phyloP scores from a whole-genome alignment of 1,140 invertebrate genomes.

The Zaprionus capensis region DNA sequence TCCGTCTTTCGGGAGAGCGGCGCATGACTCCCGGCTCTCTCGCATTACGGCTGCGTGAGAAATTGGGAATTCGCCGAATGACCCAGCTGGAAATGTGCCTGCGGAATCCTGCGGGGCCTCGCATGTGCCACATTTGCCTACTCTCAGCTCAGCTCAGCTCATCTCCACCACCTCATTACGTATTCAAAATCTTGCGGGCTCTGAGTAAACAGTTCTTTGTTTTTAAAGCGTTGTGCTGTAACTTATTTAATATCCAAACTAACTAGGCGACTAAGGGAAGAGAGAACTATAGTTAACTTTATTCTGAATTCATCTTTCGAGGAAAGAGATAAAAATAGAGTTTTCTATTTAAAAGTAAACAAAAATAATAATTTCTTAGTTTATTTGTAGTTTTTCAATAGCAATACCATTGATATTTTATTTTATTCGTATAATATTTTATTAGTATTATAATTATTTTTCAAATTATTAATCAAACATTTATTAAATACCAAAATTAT shows the following conservation, averaged over 20 bases:
- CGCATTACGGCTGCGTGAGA: constrained; percentile 1
- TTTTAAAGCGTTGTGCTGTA: too few species aligned
- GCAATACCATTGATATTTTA: not conserved
- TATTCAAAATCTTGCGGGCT: constrained; percentile 2
- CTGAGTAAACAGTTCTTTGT: not conserved
- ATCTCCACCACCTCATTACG: not conserved
- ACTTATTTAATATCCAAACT: not conserved
- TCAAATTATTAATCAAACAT: not conserved
- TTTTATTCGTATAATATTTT: not conserved
- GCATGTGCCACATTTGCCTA: constrained; percentile 1
- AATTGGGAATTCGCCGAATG: constrained; percentile 7
- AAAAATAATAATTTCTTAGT: too few species aligned
- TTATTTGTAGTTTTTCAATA: too few species aligned
- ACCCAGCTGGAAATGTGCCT: constrained; percentile 3
- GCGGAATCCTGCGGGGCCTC: not conserved
- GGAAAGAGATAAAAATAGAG: not conserved
- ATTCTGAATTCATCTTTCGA: not conserved
- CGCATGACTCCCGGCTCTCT: not conserved
- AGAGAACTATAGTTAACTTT: not conserved
- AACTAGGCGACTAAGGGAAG: not conserved
- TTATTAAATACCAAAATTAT: not conserved
- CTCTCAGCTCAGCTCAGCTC: not conserved
- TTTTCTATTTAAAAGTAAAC: too few species aligned
- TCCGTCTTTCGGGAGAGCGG: not conserved
- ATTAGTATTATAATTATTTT: not conserved